A percentile compares a stretch with the other conserved stretches of the same genome.
Conservation (phyloP, 2,797 vertebrate species). For the Hirundo rustica region DNA sequence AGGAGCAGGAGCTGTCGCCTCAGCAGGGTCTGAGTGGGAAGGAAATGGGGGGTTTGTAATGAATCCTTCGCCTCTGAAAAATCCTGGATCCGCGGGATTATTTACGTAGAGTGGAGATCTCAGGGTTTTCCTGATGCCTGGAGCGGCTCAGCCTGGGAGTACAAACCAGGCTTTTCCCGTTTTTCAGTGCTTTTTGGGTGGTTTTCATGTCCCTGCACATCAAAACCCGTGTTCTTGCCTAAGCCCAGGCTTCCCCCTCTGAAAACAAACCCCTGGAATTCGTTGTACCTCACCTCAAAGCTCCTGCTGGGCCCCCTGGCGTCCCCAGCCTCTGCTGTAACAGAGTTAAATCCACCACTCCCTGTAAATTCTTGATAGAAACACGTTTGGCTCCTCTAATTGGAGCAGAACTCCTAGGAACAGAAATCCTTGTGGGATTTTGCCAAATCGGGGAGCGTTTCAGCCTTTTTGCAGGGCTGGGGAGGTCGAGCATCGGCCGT, state of each 20-base stretch:
- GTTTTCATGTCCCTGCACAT: not conserved
- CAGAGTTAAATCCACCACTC: not conserved
- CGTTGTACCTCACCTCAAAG: not conserved
- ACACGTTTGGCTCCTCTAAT: not conserved
- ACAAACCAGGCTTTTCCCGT: not conserved
- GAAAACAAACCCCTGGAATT: not conserved
- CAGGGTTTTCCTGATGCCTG: not conserved
- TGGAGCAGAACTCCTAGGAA: not conserved
- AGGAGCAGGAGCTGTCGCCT: not conserved
- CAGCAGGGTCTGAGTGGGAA: not conserved
- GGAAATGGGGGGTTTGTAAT: not conserved
- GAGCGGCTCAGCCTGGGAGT: not conserved
- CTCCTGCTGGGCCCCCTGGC: not conserved
- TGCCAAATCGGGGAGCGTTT: rapidly evolving
- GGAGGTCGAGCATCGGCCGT: not conserved
- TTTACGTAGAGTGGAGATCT: not conserved
- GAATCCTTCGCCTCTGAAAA: not conserved
- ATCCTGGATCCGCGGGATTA: rapidly evolving
- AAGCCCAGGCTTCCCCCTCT: not conserved
- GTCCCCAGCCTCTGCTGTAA: not conserved
- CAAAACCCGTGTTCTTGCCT: rapidly evolving
- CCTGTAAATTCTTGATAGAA: rapidly evolving
- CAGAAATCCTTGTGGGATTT: no score
- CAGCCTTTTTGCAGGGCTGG: rapidly evolving
- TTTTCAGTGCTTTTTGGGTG: not conserved